These are phyloP conservation scores for Drosophila hydei DNA, from an alignment of 1,140 invertebrate genomes.

Conservation along the genomic window DNA sequence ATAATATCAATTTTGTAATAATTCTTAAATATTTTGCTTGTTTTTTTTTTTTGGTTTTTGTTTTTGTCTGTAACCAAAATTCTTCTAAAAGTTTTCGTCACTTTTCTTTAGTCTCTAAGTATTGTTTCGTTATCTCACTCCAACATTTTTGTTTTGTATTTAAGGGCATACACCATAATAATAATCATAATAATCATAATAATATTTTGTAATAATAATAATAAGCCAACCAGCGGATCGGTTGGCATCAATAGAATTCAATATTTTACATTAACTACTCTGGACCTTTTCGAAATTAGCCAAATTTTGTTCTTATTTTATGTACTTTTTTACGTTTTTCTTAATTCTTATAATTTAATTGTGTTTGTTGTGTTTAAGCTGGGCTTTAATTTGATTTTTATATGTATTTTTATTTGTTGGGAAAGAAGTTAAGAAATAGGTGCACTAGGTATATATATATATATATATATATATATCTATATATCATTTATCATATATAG, in stretches of 20 bases:
- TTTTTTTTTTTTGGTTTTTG: neutral
- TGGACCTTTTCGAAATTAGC: constrained; percentile 69
- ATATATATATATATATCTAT: neutral
- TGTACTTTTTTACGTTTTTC: neutral
- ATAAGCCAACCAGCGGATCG: constrained; percentile 1
- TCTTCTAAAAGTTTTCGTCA: constrained; percentile 76
- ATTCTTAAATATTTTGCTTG: constrained; percentile 65
- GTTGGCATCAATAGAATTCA: constrained; percentile 65
- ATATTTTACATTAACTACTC: constrained; percentile 77
- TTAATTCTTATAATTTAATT: constrained; percentile 37
- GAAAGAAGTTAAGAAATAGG: constrained; percentile 17
- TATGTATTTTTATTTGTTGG: constrained; percentile 1
- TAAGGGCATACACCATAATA: constrained; percentile 67
- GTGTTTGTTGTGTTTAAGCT: constrained; percentile 39
- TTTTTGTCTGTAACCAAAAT: constrained; percentile 67
- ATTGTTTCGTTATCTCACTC: constrained; percentile 84
- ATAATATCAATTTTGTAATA: constrained; percentile 53
- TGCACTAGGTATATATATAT: constrained; percentile 32
- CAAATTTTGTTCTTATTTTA: constrained; percentile 31
- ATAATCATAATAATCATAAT: too few species aligned
- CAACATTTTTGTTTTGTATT: constrained; percentile 64
- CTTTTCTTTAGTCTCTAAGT: constrained; percentile 80
- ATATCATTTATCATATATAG: too few species aligned
- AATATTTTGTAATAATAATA: too few species aligned
- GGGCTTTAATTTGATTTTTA: constrained; percentile 41